Evolutionary conservation across 2,113 vertebrate genomes (phyloP).

Genomic region (Cephalopholis sonnerati): DNA sequence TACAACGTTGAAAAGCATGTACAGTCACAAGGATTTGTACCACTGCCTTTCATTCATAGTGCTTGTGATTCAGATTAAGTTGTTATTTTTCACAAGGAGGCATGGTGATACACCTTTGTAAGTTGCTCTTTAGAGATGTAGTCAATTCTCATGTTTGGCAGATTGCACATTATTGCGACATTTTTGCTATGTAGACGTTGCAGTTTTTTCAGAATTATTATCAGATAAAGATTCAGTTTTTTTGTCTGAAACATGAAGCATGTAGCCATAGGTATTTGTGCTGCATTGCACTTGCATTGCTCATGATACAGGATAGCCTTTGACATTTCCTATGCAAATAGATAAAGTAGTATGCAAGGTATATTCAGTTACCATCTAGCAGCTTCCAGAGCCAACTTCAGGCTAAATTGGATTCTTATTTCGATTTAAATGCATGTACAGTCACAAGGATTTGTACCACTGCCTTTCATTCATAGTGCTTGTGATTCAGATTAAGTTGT

Average conservation of each 20-base stretch:
- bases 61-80: no score
- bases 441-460: no score
- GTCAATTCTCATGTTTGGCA: neutral
- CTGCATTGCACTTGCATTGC: neutral
- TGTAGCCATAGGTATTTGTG: neutral
- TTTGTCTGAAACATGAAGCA: neutral
- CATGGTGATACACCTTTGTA: no score
- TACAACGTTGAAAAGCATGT: no score
- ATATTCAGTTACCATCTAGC: neutral
- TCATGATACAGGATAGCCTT: neutral
- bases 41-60: no score
- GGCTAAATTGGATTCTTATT: no score
- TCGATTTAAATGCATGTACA: no score
- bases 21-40: no score
- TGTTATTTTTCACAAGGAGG: no score
- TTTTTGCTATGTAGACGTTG: neutral
- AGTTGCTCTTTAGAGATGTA: neutral
- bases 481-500: no score
- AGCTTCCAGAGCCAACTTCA: neutral
- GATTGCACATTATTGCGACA: neutral
- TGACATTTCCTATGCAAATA: neutral
- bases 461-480: no score
- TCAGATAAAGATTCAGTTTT: neutral
- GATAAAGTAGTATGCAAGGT: no score
- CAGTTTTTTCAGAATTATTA: neutral